Percentiles rank a stretch among this genome's conserved stretches.
These are phyloP conservation scores for Sebastiscus tertius DNA, from an alignment of 2,797 vertebrate genomes.

Conservation along the genomic window DNA sequence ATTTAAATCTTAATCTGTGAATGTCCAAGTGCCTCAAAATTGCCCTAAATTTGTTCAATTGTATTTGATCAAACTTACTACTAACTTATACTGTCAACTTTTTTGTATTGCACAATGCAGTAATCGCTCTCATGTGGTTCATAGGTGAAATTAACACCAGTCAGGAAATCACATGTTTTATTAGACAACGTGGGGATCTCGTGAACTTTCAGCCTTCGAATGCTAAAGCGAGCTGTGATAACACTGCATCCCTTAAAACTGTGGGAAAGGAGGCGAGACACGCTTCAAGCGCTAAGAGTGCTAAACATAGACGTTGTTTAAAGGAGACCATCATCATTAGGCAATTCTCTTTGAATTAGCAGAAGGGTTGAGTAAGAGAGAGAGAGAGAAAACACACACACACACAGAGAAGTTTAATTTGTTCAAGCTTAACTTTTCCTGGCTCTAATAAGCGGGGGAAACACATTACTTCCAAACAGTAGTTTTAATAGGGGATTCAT, in stretches of 20 bases:
- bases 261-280: slow-evolving; percentile 13
- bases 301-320: slow-evolving; percentile 41
- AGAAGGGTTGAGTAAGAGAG: neutral
- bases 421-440: slow-evolving; percentile 14
- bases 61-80: neutral
- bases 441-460: neutral
- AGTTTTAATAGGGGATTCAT: neutral
- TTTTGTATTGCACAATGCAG: neutral
- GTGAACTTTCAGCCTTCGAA: neutral
- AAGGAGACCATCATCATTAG: slow-evolving; percentile 31
- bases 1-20: neutral
- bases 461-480: neutral
- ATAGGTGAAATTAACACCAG: neutral
- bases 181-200: neutral
- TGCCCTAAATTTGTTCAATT: neutral
- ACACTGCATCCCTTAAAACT: neutral
- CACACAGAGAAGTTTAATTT: slow-evolving; percentile 1
- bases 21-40: neutral
- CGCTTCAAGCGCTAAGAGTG: neutral
- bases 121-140: neutral
- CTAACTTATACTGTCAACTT: too few species aligned
- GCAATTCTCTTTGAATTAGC: slow-evolving; percentile 50
- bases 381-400: neutral
- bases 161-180: neutral
- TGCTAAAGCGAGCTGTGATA: slow-evolving; percentile 13